phyloP scores from a whole-genome alignment of 2,113 vertebrate genomes.

The Coptodon rendalli region DNA sequence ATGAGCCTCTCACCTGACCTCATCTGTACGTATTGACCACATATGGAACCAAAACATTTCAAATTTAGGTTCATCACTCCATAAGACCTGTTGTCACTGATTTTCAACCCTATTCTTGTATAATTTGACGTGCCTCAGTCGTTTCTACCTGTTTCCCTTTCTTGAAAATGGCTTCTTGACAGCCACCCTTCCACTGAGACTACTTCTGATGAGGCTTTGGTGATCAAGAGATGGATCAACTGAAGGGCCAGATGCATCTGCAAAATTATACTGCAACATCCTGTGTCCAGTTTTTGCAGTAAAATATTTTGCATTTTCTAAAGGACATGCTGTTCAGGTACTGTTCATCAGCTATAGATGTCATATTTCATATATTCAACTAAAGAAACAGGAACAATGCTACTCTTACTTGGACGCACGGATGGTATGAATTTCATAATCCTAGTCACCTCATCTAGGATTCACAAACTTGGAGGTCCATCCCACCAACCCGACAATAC shows the following conservation, averaged over 20 bases:
- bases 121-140: rapidly evolving
- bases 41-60: not conserved
- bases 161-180: not conserved
- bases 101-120: not conserved
- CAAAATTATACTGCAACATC: not conserved
- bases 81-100: not conserved
- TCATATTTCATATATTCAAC: not conserved
- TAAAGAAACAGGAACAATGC: not conserved
- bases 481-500: not conserved
- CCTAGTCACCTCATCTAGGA: not conserved
- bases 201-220: not conserved
- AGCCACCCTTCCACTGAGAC: not conserved
- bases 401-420: rapidly evolving
- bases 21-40: rapidly evolving
- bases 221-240: not conserved
- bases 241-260: not conserved
- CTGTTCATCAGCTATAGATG: not conserved
- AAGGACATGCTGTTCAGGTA: not conserved
- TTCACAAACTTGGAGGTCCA: not conserved
- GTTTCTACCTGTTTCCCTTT: not conserved
- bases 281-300: not conserved
- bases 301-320: not conserved
- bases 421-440: rapidly evolving
- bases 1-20: rapidly evolving
- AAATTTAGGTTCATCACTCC: not conserved